These are phyloP conservation scores for Lasioglossum vierecki DNA, from an alignment of 2,888 invertebrate genomes.

Conservation along the genomic window DNA sequence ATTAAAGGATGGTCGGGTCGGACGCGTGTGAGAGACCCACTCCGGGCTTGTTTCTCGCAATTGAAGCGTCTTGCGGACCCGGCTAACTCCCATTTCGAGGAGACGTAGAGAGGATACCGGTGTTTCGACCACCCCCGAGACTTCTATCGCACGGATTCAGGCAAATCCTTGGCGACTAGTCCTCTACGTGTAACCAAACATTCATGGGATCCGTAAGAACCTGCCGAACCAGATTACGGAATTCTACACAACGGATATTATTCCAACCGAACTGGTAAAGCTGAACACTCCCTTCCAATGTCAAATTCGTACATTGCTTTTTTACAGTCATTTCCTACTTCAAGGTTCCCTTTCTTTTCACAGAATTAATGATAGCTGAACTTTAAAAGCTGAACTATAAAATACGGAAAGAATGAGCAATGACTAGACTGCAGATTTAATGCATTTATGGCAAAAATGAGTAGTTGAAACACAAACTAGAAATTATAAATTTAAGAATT, in stretches of 20 bases:
- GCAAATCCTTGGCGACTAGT: conserved; percentile 9
- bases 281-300: neutral
- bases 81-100: conserved; percentile 60
- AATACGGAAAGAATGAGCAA: neutral
- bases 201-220: neutral
- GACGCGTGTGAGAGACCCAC: conserved; percentile 66
- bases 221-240: neutral
- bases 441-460: neutral
- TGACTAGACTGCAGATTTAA: neutral
- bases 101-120: conserved; percentile 52
- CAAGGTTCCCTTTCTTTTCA: neutral
- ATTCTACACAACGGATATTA: neutral
- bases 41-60: conserved; percentile 69
- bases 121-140: conserved; percentile 56
- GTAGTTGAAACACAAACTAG: neutral
- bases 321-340: neutral
- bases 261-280: neutral
- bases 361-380: neutral
- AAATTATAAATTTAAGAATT: neutral
- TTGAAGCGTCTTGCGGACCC: conserved; percentile 71
- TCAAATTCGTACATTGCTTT: neutral
- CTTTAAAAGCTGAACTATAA: no score
- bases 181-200: conserved; percentile 51
- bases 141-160: conserved; percentile 25
- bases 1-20: conserved; percentile 85